These are phyloP conservation scores for Danaus melanippus DNA, from an alignment of 1,140 invertebrate genomes.

Conservation along the genomic window DNA sequence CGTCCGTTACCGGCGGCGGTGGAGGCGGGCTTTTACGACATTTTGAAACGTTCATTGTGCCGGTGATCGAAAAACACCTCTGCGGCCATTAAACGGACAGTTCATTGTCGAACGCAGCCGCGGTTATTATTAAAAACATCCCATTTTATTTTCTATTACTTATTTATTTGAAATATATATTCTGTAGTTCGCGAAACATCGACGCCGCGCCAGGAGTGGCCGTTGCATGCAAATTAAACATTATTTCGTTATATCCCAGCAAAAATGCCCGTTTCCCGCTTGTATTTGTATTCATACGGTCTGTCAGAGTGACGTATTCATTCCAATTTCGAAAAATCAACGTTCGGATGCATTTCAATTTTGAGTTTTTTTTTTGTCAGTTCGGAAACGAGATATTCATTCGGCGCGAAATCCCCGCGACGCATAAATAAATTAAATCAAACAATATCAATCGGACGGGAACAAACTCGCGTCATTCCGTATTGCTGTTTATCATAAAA, in stretches of 20 bases:
- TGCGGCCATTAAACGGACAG: constrained; percentile 11
- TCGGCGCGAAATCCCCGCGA: constrained; percentile 38
- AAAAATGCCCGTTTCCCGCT: constrained; percentile 9
- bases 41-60: constrained; percentile 33
- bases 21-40: constrained; percentile 28
- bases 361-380: constrained; percentile 33
- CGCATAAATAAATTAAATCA: constrained; percentile 59
- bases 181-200: too few species aligned
- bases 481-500: constrained; percentile 63
- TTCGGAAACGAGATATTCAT: constrained; percentile 45
- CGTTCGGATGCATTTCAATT: constrained; percentile 30
- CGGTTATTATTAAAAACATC: too few species aligned
- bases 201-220: too few species aligned
- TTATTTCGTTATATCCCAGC: constrained; percentile 6
- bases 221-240: constrained; percentile 11
- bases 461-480: constrained; percentile 50
- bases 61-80: constrained; percentile 58
- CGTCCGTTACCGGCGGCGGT: constrained; percentile 22
- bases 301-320: constrained; percentile 32
- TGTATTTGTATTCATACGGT: constrained; percentile 23
- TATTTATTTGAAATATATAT: too few species aligned
- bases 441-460: constrained; percentile 60
- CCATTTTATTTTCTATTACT: too few species aligned
- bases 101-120: constrained; percentile 5
- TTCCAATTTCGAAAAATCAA: constrained; percentile 45